A percentile compares a stretch with the other conserved stretches of the same genome.
Evolutionary conservation across 2,888 invertebrate species (phyloP).

Genomic region (Megastigmus dorsalis): DNA sequence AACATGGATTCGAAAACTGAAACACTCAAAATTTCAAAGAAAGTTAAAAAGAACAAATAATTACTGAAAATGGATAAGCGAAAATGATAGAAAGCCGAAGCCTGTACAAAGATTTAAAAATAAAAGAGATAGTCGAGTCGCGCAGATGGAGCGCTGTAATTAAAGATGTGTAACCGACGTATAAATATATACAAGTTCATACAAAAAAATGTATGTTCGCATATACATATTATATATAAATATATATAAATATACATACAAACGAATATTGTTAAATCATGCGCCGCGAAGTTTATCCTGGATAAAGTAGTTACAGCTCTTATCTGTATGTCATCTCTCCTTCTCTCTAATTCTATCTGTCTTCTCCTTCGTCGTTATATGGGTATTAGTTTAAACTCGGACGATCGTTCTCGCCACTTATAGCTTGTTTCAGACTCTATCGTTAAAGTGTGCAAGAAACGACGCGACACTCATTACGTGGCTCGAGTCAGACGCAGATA

Average conservation of each 20-base stretch:
- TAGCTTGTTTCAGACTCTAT: constrained; percentile 36
- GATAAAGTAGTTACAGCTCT: constrained; percentile 43
- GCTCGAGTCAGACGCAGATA: constrained; percentile 16
- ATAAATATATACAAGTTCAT: constrained; percentile 50
- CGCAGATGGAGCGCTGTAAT: constrained; percentile 51
- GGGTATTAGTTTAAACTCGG: constrained; percentile 39
- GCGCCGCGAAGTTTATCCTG: constrained; percentile 49
- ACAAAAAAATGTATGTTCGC: constrained; percentile 40
- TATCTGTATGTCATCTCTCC: constrained; percentile 20
- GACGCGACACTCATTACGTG: constrained; percentile 21
- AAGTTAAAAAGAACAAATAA: constrained; percentile 7
- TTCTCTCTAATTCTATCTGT: constrained; percentile 18
- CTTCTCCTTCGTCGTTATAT: constrained; percentile 25
- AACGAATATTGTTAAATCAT: constrained; percentile 51
- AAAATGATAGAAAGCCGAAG: constrained; percentile 44
- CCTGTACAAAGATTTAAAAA: constrained; percentile 53
- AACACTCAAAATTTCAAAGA: constrained; percentile 11
- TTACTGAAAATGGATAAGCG: constrained; percentile 27
- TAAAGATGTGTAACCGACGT: constrained; percentile 53
- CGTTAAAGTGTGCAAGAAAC: constrained; percentile 31
- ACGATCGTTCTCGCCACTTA: constrained; percentile 22
- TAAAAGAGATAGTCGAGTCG: constrained; percentile 41
- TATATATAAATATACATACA: constrained; percentile 46
- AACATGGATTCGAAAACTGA: neutral
- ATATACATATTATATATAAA: constrained; percentile 54